These are phyloP conservation scores for Pterobdella sp. DNA, from an alignment of 2,888 invertebrate genomes.

Conservation along the genomic window DNA sequence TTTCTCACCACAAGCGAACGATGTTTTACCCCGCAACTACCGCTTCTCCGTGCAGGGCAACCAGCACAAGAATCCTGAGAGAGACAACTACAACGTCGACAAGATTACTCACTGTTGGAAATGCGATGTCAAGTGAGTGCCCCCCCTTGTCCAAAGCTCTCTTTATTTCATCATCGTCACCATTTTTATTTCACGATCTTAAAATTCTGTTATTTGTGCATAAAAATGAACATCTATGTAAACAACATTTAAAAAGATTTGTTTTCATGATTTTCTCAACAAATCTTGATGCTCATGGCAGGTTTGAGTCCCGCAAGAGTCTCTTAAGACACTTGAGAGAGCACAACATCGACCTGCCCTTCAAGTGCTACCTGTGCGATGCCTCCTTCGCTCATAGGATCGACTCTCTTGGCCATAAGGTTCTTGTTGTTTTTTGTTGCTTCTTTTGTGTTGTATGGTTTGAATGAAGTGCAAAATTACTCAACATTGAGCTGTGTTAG, in stretches of 20 bases:
- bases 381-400: conserved; percentile 71
- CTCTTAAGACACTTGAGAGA: conserved; percentile 48
- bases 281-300: too few relatives aligned
- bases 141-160: too few relatives aligned
- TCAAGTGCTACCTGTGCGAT: conserved; percentile 87
- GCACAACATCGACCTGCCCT: conserved; percentile 55
- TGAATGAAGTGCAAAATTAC: neutral
- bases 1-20: neutral
- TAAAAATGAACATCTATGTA: too few relatives aligned
- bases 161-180: too few relatives aligned
- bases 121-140: conserved; percentile 43
- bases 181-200: too few relatives aligned
- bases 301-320: conserved; percentile 43
- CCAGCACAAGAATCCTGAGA: conserved; percentile 43
- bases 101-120: conserved; percentile 48
- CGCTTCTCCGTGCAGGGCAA: neutral
- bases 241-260: too few relatives aligned
- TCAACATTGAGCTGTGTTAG: neutral
- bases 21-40: neutral
- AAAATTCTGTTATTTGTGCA: too few relatives aligned
- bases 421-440: conserved; percentile 42
- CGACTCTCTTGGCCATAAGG: conserved; percentile 74
- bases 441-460: neutral
- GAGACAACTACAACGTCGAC: conserved; percentile 48
- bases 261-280: too few relatives aligned